Base-by-base conservation (phyloP, 2,888 invertebrate species). In the Gortyna flavago region DNA sequence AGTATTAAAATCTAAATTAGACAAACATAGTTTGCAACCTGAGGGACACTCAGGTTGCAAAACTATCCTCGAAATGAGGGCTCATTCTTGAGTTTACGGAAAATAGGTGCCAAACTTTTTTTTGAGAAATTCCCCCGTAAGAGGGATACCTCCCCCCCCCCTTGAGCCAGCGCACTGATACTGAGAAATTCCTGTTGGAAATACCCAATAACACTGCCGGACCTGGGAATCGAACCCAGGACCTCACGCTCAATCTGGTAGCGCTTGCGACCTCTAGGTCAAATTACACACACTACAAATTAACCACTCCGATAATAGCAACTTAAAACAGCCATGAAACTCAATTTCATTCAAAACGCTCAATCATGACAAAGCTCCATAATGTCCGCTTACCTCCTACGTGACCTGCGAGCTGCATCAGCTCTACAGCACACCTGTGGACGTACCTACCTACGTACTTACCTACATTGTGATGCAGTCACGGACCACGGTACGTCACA, bases 381-480 rank as follows among this genome's bases (percentile, higher is more conserved):
- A 61, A 74, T 81, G 80, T 87, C 81, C 80, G 81, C n/a, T 83
- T 88, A 87, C 54, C 29, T 69, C 9, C 72, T 80, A 85, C 89
- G 90, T 90, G 91, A 88, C 84, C 62, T 71, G 88, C 81, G 86
- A 83, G 77, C 74, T 82, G 75, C 81, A 86, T 88, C 87, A 81
- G 82, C 85, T 80, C 59, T 48, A 51, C 72, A 75, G 48, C 35
- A 38, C 78, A 78, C 81, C 78, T 78, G 81, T 77, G 61, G 13
- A 69, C 41, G 25, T 57, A 57, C 41, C 25, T 29, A 2, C 62
- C 54, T 29, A 69, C 41, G 25, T 57, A 57, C 41, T 18, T 29
- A 2, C 62, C 54, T 29, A 71, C 88, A 86, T 87, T 89, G 77
- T 85, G 84, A 88, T 86, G 87, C 86, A 72, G 35, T 32, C 35